phyloP scores from a whole-genome alignment of 2,113 vertebrate genomes.

The Brachypteracias leptosomus region DNA sequence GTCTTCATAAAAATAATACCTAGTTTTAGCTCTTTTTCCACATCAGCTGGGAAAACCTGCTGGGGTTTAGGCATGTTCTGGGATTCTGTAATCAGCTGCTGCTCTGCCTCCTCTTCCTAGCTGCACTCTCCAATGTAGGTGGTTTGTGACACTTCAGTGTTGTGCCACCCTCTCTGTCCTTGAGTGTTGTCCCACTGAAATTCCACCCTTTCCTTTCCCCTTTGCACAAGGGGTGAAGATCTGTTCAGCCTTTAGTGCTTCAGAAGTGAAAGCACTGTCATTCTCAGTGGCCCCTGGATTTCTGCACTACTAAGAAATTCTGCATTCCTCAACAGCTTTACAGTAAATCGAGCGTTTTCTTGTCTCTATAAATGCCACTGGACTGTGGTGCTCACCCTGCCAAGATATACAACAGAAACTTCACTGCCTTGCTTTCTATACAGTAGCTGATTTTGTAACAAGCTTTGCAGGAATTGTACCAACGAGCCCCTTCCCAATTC shows the following conservation, averaged over 20 bases:
- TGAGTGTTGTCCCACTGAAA: background rate
- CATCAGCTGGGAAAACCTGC: background rate
- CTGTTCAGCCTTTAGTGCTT: background rate
- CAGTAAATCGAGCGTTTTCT: background rate
- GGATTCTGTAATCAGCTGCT: background rate
- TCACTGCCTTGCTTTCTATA: background rate
- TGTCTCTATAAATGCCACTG: background rate
- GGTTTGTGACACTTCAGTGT: background rate
- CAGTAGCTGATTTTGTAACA: background rate
- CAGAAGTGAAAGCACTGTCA: background rate
- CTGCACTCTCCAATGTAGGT: background rate
- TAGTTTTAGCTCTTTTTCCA: background rate
- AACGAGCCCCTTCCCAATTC: background rate
- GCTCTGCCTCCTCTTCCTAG: background rate
- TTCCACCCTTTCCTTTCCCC: background rate
- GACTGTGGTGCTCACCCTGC: background rate
- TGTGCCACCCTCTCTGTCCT: background rate
- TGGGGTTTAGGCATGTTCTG: background rate
- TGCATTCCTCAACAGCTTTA: background rate
- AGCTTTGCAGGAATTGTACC: background rate
- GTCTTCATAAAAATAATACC: background rate
- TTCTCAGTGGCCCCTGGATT: background rate
- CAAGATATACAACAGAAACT: background rate
- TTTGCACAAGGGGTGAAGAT: background rate
- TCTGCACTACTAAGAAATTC: background rate